Evolutionary conservation across 1,140 invertebrate genomes (phyloP).

Genomic region (Tetranychus cinnabarinus): DNA sequence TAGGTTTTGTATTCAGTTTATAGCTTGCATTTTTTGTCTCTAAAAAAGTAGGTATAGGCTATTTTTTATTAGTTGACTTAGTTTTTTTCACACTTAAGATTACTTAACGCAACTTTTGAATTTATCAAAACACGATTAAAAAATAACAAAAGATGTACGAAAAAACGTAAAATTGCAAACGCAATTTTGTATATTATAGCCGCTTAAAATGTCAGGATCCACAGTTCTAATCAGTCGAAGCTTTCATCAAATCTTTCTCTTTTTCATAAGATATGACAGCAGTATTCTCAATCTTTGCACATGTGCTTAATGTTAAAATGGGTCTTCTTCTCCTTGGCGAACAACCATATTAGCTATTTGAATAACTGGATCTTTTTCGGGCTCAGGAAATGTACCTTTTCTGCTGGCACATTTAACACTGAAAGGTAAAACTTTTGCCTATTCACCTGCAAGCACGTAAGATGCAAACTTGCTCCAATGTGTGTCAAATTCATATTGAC

Average conservation of each 20-base stretch:
- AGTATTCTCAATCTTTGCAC: constrained; percentile 79
- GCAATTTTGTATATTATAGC: constrained; percentile 99
- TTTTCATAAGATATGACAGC: constrained; percentile 58
- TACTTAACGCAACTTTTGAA: too few species aligned
- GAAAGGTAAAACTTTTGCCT: constrained; percentile 85
- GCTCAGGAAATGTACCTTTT: constrained; percentile 92
- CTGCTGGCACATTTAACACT: constrained; percentile 98
- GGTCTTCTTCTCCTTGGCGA: constrained; percentile 53
- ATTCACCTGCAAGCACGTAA: constrained; percentile 80
- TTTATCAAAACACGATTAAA: too few species aligned
- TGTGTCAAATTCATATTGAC: constrained; percentile 87
- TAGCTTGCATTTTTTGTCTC: too few species aligned
- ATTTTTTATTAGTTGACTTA: too few species aligned
- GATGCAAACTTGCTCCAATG: constrained; percentile 64
- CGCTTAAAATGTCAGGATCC: constrained; percentile 94
- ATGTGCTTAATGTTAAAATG: constrained; percentile 76
- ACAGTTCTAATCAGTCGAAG: constrained; percentile 85
- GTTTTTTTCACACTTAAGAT: too few species aligned
- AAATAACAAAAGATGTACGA: too few species aligned
- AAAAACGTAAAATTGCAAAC: too few species aligned
- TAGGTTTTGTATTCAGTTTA: too few species aligned
- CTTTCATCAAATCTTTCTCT: constrained; percentile 44
- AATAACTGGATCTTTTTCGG: constrained; percentile 88
- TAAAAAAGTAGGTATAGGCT: too few species aligned
- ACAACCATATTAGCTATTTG: constrained; percentile 98